Conservation (phyloP, 2,113 vertebrate genomes). For the Aegypius monachus region DNA sequence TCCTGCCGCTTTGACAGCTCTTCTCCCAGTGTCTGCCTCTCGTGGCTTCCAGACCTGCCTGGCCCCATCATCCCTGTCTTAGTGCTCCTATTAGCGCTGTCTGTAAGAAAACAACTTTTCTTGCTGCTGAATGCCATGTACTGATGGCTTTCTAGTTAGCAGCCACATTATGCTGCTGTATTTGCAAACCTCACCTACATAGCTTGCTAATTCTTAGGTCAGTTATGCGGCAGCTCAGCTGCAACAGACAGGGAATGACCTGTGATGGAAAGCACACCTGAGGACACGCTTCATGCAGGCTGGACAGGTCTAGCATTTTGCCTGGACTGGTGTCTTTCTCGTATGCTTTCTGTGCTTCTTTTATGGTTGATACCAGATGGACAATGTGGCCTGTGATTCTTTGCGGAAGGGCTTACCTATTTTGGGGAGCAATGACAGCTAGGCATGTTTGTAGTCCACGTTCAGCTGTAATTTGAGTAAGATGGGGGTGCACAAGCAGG, state of each 20-base stretch:
- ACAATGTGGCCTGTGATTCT: background rate
- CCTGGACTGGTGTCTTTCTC: background rate
- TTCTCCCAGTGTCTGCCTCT: background rate
- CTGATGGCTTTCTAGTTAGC: background rate
- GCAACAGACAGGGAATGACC: background rate
- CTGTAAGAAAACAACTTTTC: background rate
- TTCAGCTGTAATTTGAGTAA: background rate
- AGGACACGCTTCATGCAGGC: background rate
- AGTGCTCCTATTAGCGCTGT: background rate
- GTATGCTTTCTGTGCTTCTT: background rate
- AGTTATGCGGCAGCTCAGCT: background rate
- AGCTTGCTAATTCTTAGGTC: background rate
- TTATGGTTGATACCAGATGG: background rate
- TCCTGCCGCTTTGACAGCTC: background rate
- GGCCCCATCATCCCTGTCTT: background rate
- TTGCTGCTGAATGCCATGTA: background rate
- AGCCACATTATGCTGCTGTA: background rate
- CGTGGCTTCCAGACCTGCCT: background rate
- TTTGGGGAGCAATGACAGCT: background rate
- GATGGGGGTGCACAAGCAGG: background rate
- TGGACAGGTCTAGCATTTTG: background rate
- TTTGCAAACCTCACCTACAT: background rate
- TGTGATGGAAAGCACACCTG: background rate
- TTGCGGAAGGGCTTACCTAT: background rate
- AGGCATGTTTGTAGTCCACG: background rate